Conservation (phyloP, 2,797 vertebrate species). For the Micrastur ruficollis region DNA sequence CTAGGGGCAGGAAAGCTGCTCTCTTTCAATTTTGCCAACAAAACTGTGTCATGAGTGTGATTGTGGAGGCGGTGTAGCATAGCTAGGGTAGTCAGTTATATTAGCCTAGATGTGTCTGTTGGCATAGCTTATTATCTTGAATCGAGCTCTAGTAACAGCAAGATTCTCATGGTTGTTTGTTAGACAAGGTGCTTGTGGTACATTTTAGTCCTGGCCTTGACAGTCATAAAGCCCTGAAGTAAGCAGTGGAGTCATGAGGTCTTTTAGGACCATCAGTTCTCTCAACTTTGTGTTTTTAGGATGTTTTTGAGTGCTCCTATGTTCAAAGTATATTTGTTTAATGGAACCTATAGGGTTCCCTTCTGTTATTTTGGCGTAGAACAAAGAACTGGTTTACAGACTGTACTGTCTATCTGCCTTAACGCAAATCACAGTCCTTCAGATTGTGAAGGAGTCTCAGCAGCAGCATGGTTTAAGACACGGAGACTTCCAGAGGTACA, state of each 20-base stretch:
- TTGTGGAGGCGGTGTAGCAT: accelerated
- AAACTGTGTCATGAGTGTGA: not conserved
- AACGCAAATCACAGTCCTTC: conserved; percentile 82
- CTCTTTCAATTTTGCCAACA: accelerated
- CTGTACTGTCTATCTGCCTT: conserved; percentile 69
- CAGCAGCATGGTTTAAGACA: conserved; percentile 96
- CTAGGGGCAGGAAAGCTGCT: not conserved
- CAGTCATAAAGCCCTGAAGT: not conserved
- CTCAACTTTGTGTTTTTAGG: not conserved
- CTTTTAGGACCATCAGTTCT: not conserved
- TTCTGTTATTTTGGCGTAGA: not conserved
- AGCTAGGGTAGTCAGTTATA: not conserved
- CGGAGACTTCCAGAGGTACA: conserved; percentile 98
- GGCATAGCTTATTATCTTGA: not conserved
- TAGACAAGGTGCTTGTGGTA: not conserved
- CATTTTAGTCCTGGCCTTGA: not conserved
- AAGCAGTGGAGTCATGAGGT: not conserved
- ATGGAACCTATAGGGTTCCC: not conserved
- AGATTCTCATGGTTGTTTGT: accelerated
- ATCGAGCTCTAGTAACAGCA: not conserved
- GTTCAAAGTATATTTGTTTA: accelerated
- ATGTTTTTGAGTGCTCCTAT: not conserved
- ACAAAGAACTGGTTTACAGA: not conserved
- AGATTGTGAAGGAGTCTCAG: conserved; percentile 98
- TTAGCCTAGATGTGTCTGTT: not conserved